phyloP scores from a whole-genome alignment of 2,113 vertebrate species.

The Atlantisia rogersi region DNA sequence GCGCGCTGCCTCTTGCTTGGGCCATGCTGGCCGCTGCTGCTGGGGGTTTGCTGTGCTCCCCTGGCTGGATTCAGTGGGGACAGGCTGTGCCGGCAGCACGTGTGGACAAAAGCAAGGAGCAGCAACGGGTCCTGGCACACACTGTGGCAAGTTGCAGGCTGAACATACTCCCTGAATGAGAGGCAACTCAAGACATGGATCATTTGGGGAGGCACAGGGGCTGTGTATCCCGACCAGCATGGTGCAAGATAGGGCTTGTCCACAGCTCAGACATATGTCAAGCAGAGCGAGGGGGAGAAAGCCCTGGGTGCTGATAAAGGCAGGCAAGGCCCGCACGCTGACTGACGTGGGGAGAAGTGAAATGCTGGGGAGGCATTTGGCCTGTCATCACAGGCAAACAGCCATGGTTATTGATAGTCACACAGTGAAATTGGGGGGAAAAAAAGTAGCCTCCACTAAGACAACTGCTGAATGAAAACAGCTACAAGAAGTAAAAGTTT shows the following conservation, averaged over 20 bases:
- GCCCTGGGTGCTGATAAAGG: background rate
- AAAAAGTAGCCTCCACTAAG: background rate
- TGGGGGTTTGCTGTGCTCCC: background rate
- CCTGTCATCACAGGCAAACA: background rate
- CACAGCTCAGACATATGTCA: background rate
- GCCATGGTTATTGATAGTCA: background rate
- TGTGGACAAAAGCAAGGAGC: background rate
- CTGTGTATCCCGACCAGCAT: accelerated
- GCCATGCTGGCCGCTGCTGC: background rate
- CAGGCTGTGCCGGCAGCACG: background rate
- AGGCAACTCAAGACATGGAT: accelerated
- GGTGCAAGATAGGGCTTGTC: background rate
- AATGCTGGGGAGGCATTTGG: background rate
- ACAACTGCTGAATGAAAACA: background rate
- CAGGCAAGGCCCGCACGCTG: background rate
- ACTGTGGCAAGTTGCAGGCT: background rate
- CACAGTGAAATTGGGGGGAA: background rate
- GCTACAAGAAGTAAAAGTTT: background rate
- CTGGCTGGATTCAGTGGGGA: accelerated
- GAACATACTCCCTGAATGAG: background rate
- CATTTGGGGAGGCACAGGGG: background rate
- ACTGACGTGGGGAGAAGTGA: background rate
- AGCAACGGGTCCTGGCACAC: background rate
- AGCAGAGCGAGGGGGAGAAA: background rate
- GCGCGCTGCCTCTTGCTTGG: background rate